These are phyloP conservation scores for Chalcosyrphus nemorum DNA, from an alignment of 2,888 invertebrate genomes.

Conservation along the genomic window DNA sequence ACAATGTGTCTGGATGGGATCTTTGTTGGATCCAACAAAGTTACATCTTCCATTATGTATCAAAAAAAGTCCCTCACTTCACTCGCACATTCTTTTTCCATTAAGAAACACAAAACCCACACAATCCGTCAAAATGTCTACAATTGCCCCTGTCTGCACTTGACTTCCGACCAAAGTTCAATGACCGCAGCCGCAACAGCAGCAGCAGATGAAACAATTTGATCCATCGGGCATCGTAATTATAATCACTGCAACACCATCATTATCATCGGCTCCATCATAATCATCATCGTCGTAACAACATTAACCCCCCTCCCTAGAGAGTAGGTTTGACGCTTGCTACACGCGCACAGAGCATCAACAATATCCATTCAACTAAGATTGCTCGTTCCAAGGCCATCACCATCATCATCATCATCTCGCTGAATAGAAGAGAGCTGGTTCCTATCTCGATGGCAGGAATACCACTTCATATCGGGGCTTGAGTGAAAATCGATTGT, in stretches of 20 bases:
- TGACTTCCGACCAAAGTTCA: constrained; percentile 1
- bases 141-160: not conserved
- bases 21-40: not conserved
- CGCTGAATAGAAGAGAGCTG: not conserved
- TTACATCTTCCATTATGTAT: not conserved
- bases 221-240: constrained; percentile 1
- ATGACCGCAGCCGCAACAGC: not conserved
- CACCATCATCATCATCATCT: too few relatives aligned
- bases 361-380: constrained; percentile 16
- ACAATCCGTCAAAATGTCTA: constrained; percentile 5
- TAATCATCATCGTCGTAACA: not conserved
- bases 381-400: constrained; percentile 32
- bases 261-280: not conserved
- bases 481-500: constrained; percentile 31
- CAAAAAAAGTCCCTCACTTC: not conserved
- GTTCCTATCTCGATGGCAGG: constrained; percentile 5
- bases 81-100: not conserved
- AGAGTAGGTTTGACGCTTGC: constrained; percentile 5
- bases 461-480: constrained; percentile 11
- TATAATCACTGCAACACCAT: constrained; percentile 5
- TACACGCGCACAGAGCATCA: not conserved
- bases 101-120: not conserved
- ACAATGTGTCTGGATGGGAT: not conserved
- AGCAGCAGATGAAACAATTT: not conserved
- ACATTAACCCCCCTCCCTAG: not conserved